phyloP scores from a whole-genome alignment of 2,888 invertebrate genomes.

The Eilema sororculum region DNA sequence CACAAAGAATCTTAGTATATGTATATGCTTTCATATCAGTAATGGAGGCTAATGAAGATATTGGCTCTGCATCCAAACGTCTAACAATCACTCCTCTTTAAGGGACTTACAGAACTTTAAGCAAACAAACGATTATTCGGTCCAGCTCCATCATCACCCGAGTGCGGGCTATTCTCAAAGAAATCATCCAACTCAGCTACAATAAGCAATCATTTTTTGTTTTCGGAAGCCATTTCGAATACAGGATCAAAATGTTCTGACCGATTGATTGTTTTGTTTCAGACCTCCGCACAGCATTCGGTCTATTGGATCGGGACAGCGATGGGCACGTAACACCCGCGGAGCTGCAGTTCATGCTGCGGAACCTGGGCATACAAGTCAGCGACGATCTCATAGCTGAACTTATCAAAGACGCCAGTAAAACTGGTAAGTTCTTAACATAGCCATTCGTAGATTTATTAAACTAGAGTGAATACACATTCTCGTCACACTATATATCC shows the following conservation, averaged over 20 bases:
- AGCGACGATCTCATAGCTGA: slow-evolving; percentile 91
- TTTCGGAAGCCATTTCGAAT: neutral
- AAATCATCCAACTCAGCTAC: too few species aligned
- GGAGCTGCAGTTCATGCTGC: slow-evolving; percentile 93
- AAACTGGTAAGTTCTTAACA: slow-evolving; percentile 86
- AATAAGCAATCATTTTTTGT: too few species aligned
- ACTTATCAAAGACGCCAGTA: slow-evolving; percentile 91
- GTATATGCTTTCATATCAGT: too few species aligned
- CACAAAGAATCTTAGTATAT: too few species aligned
- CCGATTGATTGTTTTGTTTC: slow-evolving; percentile 57
- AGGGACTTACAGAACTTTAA: neutral
- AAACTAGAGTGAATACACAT: too few species aligned
- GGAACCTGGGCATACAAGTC: slow-evolving; percentile 92
- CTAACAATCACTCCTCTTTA: neutral
- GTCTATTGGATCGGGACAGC: slow-evolving; percentile 91
- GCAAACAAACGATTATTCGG: too few species aligned
- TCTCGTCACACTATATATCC: too few species aligned
- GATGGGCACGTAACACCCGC: slow-evolving; percentile 92
- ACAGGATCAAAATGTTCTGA: neutral
- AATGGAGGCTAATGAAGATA: too few species aligned
- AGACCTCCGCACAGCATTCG: slow-evolving; percentile 93
- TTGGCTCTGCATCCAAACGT: neutral
- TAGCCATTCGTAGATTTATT: too few species aligned
- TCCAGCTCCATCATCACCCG: too few species aligned
- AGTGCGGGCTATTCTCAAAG: too few species aligned